Evolutionary conservation across 2,888 invertebrate species (phyloP).

Genomic region (Parochlus steinenii): DNA sequence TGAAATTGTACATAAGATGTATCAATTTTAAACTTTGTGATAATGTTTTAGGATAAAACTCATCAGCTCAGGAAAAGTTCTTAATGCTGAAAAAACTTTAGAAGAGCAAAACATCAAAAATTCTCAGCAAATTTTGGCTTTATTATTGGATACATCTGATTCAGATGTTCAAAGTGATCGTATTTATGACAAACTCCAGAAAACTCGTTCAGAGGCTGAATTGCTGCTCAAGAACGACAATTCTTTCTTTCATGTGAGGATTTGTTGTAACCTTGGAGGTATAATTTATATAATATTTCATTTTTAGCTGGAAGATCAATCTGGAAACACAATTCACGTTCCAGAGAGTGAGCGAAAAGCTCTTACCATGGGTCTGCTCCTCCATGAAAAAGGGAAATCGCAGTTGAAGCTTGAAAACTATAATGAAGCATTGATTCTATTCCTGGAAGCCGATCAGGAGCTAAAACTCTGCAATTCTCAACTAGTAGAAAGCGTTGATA

Average conservation of each 20-base stretch:
- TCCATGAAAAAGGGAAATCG: constrained; percentile 61
- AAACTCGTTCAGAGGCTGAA: constrained; percentile 37
- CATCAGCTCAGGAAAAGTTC: constrained; percentile 47
- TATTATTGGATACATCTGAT: constrained; percentile 33
- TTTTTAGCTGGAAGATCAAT: constrained; percentile 55
- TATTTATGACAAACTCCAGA: constrained; percentile 37
- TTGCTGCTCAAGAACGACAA: constrained; percentile 33
- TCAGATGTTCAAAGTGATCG: constrained; percentile 35
- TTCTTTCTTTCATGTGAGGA: constrained; percentile 30
- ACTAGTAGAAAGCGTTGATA: constrained; percentile 52
- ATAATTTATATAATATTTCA: constrained; percentile 13
- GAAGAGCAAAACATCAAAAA: constrained; percentile 46
- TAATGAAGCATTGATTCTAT: constrained; percentile 50
- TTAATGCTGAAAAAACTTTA: constrained; percentile 35
- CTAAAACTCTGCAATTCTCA: constrained; percentile 34
- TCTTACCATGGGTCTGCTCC: constrained; percentile 56
- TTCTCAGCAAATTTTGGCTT: constrained; percentile 48
- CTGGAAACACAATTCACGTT: constrained; percentile 52
- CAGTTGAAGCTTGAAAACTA: constrained; percentile 48
- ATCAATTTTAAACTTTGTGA: too few species aligned
- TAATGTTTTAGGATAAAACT: constrained; percentile 40
- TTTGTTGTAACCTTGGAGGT: constrained; percentile 5
- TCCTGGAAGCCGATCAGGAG: constrained; percentile 62
- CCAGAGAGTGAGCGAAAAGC: constrained; percentile 51
- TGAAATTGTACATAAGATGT: constrained; percentile 4